Percentiles rank a stretch among this genome's conserved stretches.
Conservation (phyloP, 2,113 vertebrate species). For the Pungitius pungitius region DNA sequence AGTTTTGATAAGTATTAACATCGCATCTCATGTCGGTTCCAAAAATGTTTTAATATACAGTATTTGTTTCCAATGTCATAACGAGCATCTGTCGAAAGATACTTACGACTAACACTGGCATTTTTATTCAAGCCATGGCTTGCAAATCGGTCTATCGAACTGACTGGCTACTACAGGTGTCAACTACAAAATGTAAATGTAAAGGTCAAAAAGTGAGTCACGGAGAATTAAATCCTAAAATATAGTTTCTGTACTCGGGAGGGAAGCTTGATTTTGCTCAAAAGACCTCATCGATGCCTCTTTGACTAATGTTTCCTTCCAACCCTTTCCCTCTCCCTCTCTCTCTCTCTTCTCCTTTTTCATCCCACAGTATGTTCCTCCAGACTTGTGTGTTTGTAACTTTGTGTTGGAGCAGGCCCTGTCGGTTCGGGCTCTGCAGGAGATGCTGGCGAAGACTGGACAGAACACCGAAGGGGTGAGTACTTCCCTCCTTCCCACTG, state of each 20-base stretch:
- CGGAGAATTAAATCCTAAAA: neutral
- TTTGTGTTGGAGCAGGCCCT: constrained; percentile 96
- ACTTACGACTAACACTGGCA: neutral
- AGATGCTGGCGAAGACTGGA: constrained; percentile 93
- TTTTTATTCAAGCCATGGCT: neutral
- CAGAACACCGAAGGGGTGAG: constrained; percentile 92
- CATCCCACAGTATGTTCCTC: constrained; percentile 90
- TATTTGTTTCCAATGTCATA: neutral
- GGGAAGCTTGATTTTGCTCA: constrained; percentile 4
- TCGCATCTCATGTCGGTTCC: neutral
- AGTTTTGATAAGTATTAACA: neutral
- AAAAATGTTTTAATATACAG: neutral
- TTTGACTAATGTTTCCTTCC: constrained; percentile 15
- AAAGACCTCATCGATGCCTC: constrained; percentile 8
- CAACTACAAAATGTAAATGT: neutral
- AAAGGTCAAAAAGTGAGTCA: neutral
- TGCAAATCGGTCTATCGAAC: constrained; percentile 7
- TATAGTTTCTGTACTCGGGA: constrained; percentile 7
- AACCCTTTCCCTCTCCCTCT: neutral
- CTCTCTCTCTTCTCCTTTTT: neutral
- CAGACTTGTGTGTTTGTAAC: constrained; percentile 95
- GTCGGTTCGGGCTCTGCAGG: constrained; percentile 95
- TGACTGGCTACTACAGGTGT: neutral
- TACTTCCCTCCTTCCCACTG: constrained; percentile 21
- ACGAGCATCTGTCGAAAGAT: neutral